Base-by-base conservation (phyloP, 1,140 invertebrate species). In the Listronotus bonariensis region DNA sequence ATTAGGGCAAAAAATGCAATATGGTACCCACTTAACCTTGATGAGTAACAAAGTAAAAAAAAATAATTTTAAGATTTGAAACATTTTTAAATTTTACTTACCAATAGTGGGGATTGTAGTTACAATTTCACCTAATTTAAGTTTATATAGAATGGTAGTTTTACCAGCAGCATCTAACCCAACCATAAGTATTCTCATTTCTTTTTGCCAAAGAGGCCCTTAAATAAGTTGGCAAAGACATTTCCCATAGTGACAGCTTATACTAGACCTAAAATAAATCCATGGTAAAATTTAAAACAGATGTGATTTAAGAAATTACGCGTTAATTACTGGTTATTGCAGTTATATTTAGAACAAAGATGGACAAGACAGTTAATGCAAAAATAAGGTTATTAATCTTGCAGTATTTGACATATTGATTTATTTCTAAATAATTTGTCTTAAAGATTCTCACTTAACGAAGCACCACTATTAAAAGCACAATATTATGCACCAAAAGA, bases 91-190 rank as follows among this genome's bases (percentile, higher is more conserved):
- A 46, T 12, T 8, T 41, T 66, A 83, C 87, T 90, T 80, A 96
- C 96, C 96, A 88, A 99, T 98, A 74, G 97, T 99, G 73, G 96
- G 97, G 87, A 99, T 99, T 76, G 97, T 99, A 79, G 96, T 98
- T 75, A 99, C 96, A 86, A 99, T 97, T 92, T 99, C 97, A 80
- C 96, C 96, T 85, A 99, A 89, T 89, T 99, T 98, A 79, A 99
- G 88, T 89, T 98, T 98, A 87, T 99, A 98, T 83, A 99, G 87
- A 83, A 99, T 99, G 83, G 97, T 99, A 76, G 97, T 99, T 91
- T 99, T 99, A 85, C 97, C 97, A 83, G 97, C 97, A 76, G 95
- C 96, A 87, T 99, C 97, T 72, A 99, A 87, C 77, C 96, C 96
- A 72, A 89, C 96, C 95, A 97, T 97, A 81, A 97, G 87, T 89